phyloP scores from a whole-genome alignment of 2,888 invertebrate species.

The Alloscopus bannaensis region DNA sequence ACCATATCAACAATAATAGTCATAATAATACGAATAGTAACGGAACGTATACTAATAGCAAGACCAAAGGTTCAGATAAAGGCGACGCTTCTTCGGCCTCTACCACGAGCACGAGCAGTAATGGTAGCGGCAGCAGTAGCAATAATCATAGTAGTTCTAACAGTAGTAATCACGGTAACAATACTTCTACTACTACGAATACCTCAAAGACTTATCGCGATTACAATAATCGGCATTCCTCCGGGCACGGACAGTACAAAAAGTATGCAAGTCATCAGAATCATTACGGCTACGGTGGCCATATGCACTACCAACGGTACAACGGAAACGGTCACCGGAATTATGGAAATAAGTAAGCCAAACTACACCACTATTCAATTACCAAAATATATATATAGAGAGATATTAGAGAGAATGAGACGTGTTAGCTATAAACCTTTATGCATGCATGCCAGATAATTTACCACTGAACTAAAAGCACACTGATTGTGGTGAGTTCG shows the following conservation, averaged over 20 bases:
- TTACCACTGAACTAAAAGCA: too few relatives aligned
- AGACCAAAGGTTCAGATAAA: slow-evolving; percentile 21
- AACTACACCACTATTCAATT: slow-evolving; percentile 1
- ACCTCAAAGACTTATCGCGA: slow-evolving; percentile 44
- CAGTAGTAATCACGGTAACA: slow-evolving; percentile 16
- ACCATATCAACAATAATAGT: slow-evolving; percentile 53
- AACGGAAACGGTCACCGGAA: slow-evolving; percentile 53
- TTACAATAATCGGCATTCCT: slow-evolving; percentile 50
- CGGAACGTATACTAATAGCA: slow-evolving; percentile 24
- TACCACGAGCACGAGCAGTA: not conserved
- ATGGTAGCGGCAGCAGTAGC: slow-evolving; percentile 10
- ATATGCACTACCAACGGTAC: slow-evolving; percentile 47
- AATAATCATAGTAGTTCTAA: slow-evolving; percentile 1
- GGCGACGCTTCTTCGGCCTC: slow-evolving; percentile 13
- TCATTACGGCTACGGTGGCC: slow-evolving; percentile 49
- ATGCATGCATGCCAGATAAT: too few relatives aligned
- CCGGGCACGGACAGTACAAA: slow-evolving; percentile 47
- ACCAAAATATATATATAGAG: too few relatives aligned
- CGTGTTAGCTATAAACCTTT: too few relatives aligned
- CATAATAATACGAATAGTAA: slow-evolving; percentile 24
- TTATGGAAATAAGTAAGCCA: slow-evolving; percentile 65
- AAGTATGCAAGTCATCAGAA: slow-evolving; percentile 44
- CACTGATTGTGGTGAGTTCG: too few relatives aligned
- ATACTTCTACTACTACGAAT: slow-evolving; percentile 22
- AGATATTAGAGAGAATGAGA: too few relatives aligned